A percentile compares a stretch with the other conserved stretches of the same genome.
phyloP scores from a whole-genome alignment of 2,888 invertebrate species.

The Lysandra coridon region DNA sequence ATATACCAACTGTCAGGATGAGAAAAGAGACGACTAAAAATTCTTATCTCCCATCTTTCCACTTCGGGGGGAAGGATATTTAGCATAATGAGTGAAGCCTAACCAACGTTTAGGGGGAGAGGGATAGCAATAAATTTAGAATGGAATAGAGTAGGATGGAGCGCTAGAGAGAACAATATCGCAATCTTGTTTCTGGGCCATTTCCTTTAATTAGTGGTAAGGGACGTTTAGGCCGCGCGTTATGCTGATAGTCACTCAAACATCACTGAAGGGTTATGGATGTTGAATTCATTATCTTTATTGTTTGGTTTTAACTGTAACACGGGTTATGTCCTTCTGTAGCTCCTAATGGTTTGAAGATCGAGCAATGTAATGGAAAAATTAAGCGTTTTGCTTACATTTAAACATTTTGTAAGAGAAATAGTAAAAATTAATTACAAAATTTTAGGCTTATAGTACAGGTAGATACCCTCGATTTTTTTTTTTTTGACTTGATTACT shows the following conservation, averaged over 20 bases:
- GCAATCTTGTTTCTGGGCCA: conserved; percentile 81
- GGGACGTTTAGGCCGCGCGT: conserved; percentile 66
- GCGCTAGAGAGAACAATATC: conserved; percentile 75
- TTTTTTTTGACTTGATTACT: no score
- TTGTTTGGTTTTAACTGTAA: conserved; percentile 4
- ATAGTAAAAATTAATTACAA: no score
- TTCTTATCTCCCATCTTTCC: conserved; percentile 64
- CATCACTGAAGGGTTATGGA: conserved; percentile 47
- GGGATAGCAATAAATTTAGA: conserved; percentile 45
- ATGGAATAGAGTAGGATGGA: conserved; percentile 48
- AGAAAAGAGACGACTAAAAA: conserved; percentile 58
- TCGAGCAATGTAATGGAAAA: not conserved
- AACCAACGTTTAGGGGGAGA: conserved; percentile 68
- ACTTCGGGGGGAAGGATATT: conserved; percentile 68
- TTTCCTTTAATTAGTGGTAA: conserved; percentile 79
- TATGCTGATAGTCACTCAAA: conserved; percentile 65
- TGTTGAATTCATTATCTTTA: conserved; percentile 33
- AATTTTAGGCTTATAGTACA: no score
- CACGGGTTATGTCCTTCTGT: not conserved
- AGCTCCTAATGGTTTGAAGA: not conserved
- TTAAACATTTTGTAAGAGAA: no score
- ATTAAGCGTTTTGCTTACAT: not conserved
- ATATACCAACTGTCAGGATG: conserved; percentile 78
- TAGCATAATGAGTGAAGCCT: conserved; percentile 80
- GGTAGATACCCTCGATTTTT: no score